Conservation (phyloP, 2,797 vertebrate species). For the Darevskia mixta region DNA sequence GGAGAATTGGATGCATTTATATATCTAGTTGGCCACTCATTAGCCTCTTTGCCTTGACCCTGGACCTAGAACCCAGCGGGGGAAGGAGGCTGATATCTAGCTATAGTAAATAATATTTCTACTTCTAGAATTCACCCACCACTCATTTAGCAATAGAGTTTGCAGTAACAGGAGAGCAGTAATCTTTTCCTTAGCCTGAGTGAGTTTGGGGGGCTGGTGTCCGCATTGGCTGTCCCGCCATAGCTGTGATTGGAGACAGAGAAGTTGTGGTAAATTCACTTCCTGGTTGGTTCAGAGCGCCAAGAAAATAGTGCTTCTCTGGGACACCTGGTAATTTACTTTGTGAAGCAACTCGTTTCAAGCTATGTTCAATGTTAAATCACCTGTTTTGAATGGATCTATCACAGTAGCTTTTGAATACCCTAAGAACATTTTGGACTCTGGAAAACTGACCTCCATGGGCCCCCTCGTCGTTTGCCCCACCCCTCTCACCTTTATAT, state of each 20-base stretch:
- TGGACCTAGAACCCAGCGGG: not conserved
- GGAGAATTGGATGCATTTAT: not conserved
- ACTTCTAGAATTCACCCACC: not conserved
- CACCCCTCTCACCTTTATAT: not conserved
- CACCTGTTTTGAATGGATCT: not conserved
- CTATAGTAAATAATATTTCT: not conserved
- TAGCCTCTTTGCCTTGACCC: not conserved
- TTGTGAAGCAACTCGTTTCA: not conserved
- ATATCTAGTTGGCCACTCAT: not conserved
- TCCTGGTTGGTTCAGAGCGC: conserved; percentile 1
- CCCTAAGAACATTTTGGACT: not conserved
- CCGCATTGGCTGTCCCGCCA: not conserved
- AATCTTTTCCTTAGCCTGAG: not conserved
- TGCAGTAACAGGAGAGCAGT: not conserved
- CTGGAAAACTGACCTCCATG: not conserved
- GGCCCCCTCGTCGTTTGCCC: not conserved
- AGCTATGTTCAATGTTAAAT: not conserved
- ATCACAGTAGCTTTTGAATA: conserved; percentile 1
- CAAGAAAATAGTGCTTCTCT: not conserved
- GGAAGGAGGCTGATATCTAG: too few relatives aligned
- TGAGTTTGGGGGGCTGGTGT: not conserved
- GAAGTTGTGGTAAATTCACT: not conserved
- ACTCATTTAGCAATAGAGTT: not conserved
- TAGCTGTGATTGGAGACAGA: not conserved
- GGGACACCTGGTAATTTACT: not conserved